phyloP scores from a whole-genome alignment of 2,797 vertebrate genomes.

The Simalia tracyae region DNA sequence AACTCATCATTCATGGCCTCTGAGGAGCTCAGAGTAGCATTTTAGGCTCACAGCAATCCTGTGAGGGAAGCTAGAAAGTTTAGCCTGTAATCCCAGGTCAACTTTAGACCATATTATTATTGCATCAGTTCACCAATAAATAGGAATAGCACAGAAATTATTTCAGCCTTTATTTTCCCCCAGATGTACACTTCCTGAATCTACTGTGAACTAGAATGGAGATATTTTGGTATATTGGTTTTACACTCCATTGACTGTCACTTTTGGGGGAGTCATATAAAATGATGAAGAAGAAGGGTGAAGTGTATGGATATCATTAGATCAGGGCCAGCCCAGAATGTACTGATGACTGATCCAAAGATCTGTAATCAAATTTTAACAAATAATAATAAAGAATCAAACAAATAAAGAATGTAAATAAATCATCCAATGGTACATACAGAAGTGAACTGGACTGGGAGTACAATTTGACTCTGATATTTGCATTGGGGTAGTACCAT shows the following conservation, averaged over 20 bases:
- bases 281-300: too few relatives aligned
- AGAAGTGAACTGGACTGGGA: not conserved
- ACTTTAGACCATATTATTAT: not conserved
- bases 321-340: too few relatives aligned
- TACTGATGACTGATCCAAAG: too few relatives aligned
- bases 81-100: not conserved
- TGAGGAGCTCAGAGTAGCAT: too few relatives aligned
- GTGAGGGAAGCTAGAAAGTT: not conserved
- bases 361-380: not conserved
- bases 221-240: too few relatives aligned
- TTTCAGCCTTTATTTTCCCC: not conserved
- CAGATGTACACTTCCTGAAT: not conserved
- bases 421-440: not conserved
- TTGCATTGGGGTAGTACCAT: not conserved
- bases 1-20: not conserved
- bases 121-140: not conserved
- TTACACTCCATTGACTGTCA: too few relatives aligned
- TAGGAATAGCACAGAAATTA: not conserved
- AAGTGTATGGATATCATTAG: too few relatives aligned
- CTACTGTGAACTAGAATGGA: not conserved
- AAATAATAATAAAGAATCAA: not conserved
- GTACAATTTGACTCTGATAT: not conserved
- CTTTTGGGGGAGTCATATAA: too few relatives aligned
- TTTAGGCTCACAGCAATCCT: not conserved
- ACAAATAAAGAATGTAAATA: not conserved